Base-by-base conservation (phyloP, 2,113 vertebrate species). In the Plectropomus leopardus region DNA sequence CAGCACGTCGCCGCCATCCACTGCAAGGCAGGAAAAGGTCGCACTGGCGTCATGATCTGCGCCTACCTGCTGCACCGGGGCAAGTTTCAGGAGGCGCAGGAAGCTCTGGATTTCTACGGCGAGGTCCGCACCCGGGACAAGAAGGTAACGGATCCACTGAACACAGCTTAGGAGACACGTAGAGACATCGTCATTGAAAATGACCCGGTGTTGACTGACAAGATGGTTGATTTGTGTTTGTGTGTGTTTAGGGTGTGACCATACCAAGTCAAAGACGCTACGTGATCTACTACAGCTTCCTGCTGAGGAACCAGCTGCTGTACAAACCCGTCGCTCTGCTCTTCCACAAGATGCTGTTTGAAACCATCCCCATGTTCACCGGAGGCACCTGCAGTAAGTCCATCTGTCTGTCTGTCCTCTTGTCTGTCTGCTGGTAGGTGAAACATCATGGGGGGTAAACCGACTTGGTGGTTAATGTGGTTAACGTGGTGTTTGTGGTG, bases 301-400 rank as follows among this genome's bases (percentile, higher is more conserved):
- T 99, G 94, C 94, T 99, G 93, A 97, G 96, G 94, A 97, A 98
- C 90, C 96, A 96, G 90, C 94, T 99, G 93, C 97, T 97, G 83
- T 99, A 99, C 94, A 97, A 96, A 94, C 97, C 98, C 53, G 97
- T 98, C 90, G 97, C 98, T 69, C 94, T 99, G 95, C 95, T 99
- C 74, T 98, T 99, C 95, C 98, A 99, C 95, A 98, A 98, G 94
- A 99, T 99, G 96, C 95, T 97, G 94, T 99, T 99, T 94, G 97
- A 99, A 93, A 99, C 98, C 67, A 95, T 99, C 95, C 98, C 98
- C 87, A 99, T 99, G 98, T 99, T 98, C 95, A 99, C 98, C 68
- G 95, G 96, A 28, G 98, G 98, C 80, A 98, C 95, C 92, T 99
- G 98, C 96, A 98, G 98, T 99, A 95, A 97, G 98, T 53, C 7